Evolutionary conservation across 2,797 vertebrate species (phyloP).

Genomic region (Hephaestus fuliginosus): DNA sequence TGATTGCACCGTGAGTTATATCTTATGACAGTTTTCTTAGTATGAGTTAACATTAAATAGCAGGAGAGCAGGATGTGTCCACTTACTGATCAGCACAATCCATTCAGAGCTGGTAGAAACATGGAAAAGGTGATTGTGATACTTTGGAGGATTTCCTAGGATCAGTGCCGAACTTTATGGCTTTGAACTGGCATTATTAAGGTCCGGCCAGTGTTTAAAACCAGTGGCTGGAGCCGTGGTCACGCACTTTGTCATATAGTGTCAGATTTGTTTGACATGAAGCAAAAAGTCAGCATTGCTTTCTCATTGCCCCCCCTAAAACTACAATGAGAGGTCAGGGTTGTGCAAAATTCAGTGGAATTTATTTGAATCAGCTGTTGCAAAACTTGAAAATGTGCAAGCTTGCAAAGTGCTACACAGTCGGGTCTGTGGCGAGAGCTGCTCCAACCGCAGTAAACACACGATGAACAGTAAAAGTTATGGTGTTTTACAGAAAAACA

Average conservation of each 20-base stretch:
- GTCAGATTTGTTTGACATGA: not conserved
- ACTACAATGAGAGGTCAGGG: not conserved
- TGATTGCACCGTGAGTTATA: conserved; percentile 16
- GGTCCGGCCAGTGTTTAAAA: not conserved
- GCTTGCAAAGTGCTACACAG: not conserved
- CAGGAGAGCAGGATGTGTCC: not conserved
- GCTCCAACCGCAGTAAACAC: not conserved
- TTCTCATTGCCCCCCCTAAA: too few relatives aligned
- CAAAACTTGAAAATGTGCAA: not conserved
- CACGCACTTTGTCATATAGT: not conserved
- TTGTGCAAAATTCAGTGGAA: not conserved
- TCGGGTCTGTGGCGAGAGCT: not conserved
- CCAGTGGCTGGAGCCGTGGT: not conserved
- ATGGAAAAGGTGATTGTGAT: conserved; percentile 4
- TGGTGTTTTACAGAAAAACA: not conserved
- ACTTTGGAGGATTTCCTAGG: not conserved
- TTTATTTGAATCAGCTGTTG: not conserved
- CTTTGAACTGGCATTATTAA: conserved; percentile 5
- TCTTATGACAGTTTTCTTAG: not conserved
- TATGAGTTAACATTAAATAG: not conserved
- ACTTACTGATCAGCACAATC: not conserved
- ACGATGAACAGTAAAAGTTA: not conserved
- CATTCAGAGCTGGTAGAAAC: not conserved
- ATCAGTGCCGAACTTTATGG: not conserved
- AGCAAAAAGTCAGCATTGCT: not conserved